phyloP scores from a whole-genome alignment of 2,113 vertebrate genomes.

The Sinocyclocheilus maitianheensis region DNA sequence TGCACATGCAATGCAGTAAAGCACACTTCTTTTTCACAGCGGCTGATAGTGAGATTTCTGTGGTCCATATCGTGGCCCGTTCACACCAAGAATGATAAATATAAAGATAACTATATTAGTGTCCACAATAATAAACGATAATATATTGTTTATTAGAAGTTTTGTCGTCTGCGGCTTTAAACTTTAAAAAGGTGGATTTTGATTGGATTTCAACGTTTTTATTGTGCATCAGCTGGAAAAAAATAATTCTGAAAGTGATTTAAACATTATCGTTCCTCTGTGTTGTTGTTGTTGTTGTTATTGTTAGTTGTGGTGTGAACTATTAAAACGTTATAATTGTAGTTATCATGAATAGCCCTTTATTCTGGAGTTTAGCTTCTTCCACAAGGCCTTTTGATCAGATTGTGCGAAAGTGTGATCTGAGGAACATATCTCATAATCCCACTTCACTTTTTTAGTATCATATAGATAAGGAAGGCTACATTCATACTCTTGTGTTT shows the following conservation, averaged over 20 bases:
- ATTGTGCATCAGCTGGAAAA: neutral
- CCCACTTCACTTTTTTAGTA: neutral
- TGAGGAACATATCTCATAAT: neutral
- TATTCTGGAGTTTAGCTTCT: neutral
- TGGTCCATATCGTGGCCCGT: neutral
- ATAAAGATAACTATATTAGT: neutral
- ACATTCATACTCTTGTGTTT: neutral
- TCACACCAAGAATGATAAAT: neutral
- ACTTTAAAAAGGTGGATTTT: neutral
- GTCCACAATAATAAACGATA: neutral
- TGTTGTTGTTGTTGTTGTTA: neutral
- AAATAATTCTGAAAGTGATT: no score
- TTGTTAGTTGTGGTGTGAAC: neutral
- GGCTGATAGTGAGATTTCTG: neutral
- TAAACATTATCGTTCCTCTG: neutral
- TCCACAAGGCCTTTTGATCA: neutral
- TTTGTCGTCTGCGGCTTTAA: neutral
- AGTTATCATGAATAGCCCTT: neutral
- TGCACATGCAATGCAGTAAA: neutral
- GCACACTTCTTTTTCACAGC: neutral
- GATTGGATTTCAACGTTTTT: neutral
- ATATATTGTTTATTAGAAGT: neutral
- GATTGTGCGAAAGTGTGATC: neutral
- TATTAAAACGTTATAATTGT: neutral
- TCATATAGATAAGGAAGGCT: neutral